phyloP scores from a whole-genome alignment of 2,113 vertebrate species.

The Otolemur garnettii region DNA sequence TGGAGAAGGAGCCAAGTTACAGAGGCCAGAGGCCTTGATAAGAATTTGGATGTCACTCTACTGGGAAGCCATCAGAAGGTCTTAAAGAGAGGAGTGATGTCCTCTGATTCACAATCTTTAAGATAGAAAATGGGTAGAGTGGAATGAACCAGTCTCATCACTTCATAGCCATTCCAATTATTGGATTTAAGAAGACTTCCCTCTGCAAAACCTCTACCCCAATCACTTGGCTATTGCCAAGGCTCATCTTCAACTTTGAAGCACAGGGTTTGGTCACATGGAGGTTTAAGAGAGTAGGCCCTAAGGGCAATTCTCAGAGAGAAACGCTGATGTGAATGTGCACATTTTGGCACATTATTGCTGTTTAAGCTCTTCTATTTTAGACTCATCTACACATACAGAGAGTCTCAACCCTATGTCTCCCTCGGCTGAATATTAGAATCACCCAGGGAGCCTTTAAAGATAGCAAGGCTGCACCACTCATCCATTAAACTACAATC shows the following conservation, averaged over 20 bases:
- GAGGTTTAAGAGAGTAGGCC: neutral
- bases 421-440: neutral
- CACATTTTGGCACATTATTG: neutral
- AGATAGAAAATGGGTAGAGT: neutral
- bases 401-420: neutral
- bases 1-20: neutral
- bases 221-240: neutral
- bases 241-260: neutral
- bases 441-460: neutral
- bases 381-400: neutral
- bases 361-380: neutral
- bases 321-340: neutral
- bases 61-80: neutral
- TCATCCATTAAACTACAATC: conserved; percentile 10
- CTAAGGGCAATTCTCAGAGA: neutral
- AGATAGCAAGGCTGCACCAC: neutral
- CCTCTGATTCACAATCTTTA: neutral
- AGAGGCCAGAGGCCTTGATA: neutral
- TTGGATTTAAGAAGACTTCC: neutral
- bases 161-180: neutral
- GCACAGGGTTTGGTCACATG: neutral
- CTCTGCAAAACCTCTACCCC: neutral
- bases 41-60: neutral
- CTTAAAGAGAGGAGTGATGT: neutral
- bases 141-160: neutral